These are phyloP conservation scores for Villa cingulata DNA, from an alignment of 2,888 invertebrate species.

Conservation along the genomic window DNA sequence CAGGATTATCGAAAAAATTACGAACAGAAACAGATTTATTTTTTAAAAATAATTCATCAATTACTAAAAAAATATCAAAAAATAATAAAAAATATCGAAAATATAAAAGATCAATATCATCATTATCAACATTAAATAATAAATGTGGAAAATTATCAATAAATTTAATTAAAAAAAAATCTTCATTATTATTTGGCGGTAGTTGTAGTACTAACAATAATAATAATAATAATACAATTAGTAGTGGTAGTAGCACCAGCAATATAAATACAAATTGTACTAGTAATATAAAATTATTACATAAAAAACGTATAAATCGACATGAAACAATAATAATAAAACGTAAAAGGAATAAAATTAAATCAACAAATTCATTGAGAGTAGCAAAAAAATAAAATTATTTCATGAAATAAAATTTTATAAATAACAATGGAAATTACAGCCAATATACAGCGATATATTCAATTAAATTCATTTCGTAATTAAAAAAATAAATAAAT, in stretches of 20 bases:
- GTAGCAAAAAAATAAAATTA: neutral
- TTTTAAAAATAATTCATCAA: neutral
- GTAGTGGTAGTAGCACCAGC: too few relatives aligned
- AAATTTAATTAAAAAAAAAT: slow-evolving; percentile 2
- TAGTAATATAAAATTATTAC: too few relatives aligned
- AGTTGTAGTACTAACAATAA: slow-evolving; percentile 8
- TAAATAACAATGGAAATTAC: too few relatives aligned
- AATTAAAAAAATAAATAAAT: too few relatives aligned
- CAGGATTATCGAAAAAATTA: neutral
- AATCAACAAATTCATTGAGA: neutral
- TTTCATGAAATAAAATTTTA: too few relatives aligned
- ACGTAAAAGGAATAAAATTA: slow-evolving; percentile 11
- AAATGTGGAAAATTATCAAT: too few relatives aligned
- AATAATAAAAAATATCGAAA: too few relatives aligned
- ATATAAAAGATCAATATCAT: neutral
- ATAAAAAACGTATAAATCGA: slow-evolving; percentile 9
- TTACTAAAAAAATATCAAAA: too few relatives aligned
- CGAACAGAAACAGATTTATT: neutral
- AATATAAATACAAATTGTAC: too few relatives aligned
- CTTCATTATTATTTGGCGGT: slow-evolving; percentile 8
- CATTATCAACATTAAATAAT: neutral
- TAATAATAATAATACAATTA: too few relatives aligned
- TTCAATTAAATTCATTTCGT: too few relatives aligned
- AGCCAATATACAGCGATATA: too few relatives aligned
- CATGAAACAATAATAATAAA: slow-evolving; percentile 9